A percentile compares a stretch with the other conserved stretches of the same genome.
phyloP scores from a whole-genome alignment of 2,888 invertebrate species.

The Hirudinaria manillensis region DNA sequence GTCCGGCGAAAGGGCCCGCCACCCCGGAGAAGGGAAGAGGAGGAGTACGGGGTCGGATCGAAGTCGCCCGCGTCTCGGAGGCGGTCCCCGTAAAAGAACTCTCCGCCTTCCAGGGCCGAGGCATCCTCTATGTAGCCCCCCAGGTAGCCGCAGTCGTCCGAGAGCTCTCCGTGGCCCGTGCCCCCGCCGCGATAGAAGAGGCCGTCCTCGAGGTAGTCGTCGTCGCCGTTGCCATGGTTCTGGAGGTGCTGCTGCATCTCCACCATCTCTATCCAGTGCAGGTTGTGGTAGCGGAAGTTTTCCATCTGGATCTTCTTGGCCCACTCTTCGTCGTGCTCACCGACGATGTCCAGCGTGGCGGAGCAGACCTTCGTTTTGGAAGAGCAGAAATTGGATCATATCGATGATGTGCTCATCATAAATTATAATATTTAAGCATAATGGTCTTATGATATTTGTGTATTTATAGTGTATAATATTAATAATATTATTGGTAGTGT shows the following conservation, averaged over 20 bases:
- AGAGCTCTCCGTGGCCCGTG: slow-evolving; percentile 46
- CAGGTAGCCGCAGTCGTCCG: slow-evolving; percentile 48
- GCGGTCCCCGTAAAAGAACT: slow-evolving; percentile 48
- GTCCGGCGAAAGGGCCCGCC: slow-evolving; percentile 3
- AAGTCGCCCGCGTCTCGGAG: background rate
- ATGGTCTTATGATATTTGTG: too few species aligned
- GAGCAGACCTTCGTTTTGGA: slow-evolving; percentile 24
- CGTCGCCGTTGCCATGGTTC: background rate
- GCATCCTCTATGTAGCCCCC: slow-evolving; percentile 52
- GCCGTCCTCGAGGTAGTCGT: slow-evolving; percentile 5
- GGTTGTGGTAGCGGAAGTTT: slow-evolving; percentile 94
- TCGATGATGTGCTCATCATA: too few species aligned
- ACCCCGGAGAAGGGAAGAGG: too few species aligned
- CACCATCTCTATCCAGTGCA: slow-evolving; percentile 95
- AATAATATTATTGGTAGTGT: too few species aligned
- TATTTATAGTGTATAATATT: too few species aligned
- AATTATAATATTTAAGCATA: too few species aligned
- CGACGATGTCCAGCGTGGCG: slow-evolving; percentile 31
- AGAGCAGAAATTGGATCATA: too few species aligned
- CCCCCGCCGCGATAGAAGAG: background rate
- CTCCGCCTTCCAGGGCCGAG: slow-evolving; percentile 52
- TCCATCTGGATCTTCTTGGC: slow-evolving; percentile 85
- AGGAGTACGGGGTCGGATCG: background rate
- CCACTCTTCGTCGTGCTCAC: slow-evolving; percentile 81
- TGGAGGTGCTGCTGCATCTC: slow-evolving; percentile 58